phyloP scores from a whole-genome alignment of 2,888 invertebrate genomes.

The Drosophila neonasuta region DNA sequence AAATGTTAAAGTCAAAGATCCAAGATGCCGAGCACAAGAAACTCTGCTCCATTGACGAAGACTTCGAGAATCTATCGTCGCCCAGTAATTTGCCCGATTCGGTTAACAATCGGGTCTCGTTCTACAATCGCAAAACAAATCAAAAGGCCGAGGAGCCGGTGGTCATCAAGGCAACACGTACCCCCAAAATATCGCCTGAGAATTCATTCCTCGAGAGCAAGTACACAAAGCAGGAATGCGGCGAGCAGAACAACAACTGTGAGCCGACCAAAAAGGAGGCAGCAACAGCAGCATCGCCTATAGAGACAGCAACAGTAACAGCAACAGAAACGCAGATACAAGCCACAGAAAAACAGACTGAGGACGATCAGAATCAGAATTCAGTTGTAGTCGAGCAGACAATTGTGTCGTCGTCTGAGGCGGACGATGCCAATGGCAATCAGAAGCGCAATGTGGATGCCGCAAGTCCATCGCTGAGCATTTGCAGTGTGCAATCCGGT shows the following conservation, averaged over 20 bases:
- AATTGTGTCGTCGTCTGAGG: constrained; percentile 15
- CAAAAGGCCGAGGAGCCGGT: constrained; percentile 78
- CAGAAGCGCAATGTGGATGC: constrained; percentile 78
- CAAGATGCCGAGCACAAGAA: constrained; percentile 79
- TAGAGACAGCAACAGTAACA: constrained; percentile 1
- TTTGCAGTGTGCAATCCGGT: constrained; percentile 81
- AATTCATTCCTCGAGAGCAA: constrained; percentile 81
- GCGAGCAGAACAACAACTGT: constrained; percentile 74
- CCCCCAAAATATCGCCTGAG: constrained; percentile 81
- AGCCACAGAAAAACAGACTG: constrained; percentile 38
- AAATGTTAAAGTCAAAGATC: constrained; percentile 83
- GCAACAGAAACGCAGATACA: constrained; percentile 13
- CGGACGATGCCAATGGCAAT: constrained; percentile 44
- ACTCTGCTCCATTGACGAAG: constrained; percentile 79
- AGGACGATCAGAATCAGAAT: constrained; percentile 15
- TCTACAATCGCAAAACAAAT: constrained; percentile 71
- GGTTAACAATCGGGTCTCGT: constrained; percentile 71
- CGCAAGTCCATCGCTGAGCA: constrained; percentile 86
- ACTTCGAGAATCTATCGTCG: constrained; percentile 80
- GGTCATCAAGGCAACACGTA: constrained; percentile 80
- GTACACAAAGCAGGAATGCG: constrained; percentile 74
- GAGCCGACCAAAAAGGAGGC: constrained; percentile 34
- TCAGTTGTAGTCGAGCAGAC: constrained; percentile 24
- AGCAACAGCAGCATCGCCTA: not conserved
- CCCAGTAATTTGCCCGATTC: constrained; percentile 81